These are phyloP conservation scores for Galerucella calmariensis DNA, from an alignment of 2,888 invertebrate genomes.

Conservation along the genomic window DNA sequence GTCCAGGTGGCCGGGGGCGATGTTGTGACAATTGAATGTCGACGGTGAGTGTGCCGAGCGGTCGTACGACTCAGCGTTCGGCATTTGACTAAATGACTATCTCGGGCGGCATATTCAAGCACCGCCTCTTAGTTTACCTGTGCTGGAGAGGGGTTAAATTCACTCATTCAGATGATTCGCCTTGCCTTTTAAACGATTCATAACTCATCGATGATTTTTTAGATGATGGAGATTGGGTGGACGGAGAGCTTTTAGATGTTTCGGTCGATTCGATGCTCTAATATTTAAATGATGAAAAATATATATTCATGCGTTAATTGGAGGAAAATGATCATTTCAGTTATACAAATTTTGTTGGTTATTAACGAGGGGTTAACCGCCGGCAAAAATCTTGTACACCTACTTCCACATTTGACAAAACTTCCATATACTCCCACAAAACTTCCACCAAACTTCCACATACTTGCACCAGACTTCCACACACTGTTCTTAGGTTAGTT, in stretches of 20 bases:
- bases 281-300: too few species aligned
- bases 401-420: too few species aligned
- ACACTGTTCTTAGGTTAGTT: too few species aligned
- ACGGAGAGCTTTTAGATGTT: slow-evolving; percentile 7
- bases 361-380: too few species aligned
- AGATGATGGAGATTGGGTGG: slow-evolving; percentile 30
- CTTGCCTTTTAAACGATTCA: slow-evolving; percentile 58
- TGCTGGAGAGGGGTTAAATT: slow-evolving; percentile 58
- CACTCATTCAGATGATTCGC: slow-evolving; percentile 63
- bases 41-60: slow-evolving; percentile 42
- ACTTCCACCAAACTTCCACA: too few species aligned
- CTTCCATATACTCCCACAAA: too few species aligned
- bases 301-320: too few species aligned
- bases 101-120: slow-evolving; percentile 61
- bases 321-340: too few species aligned
- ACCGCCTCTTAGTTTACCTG: slow-evolving; percentile 63
- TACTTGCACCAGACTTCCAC: too few species aligned
- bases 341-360: too few species aligned
- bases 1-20: slow-evolving; percentile 49
- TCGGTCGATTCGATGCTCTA: background rate
- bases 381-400: too few species aligned
- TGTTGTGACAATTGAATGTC: slow-evolving; percentile 45
- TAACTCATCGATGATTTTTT: slow-evolving; percentile 60
- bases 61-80: slow-evolving; percentile 59
- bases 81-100: slow-evolving; percentile 64